A percentile compares a stretch with the other conserved stretches of the same genome.
phyloP scores from a whole-genome alignment of 92 coral and sea anemone genomes.

The Palythoa heliodiscus region DNA sequence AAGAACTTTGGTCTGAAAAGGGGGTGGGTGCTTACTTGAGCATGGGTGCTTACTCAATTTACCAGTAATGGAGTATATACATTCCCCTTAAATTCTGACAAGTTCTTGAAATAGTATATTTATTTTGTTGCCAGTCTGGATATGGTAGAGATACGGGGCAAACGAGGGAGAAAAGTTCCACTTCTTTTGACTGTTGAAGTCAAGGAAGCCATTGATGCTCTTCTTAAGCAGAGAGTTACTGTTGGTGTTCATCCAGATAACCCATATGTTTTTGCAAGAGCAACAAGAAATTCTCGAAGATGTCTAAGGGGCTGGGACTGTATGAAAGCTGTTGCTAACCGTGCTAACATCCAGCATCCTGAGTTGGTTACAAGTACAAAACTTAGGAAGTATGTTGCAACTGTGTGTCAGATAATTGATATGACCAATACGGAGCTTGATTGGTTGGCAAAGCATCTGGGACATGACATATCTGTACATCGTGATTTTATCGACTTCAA shows the following conservation, averaged over 20 bases:
- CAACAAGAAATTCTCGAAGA: conserved; percentile 11
- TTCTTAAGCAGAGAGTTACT: neutral
- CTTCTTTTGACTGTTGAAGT: conserved; percentile 23
- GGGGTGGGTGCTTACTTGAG: neutral
- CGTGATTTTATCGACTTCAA: conserved; percentile 37
- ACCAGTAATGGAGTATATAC: conserved; percentile 3
- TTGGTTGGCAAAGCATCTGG: conserved; percentile 46
- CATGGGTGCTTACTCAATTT: neutral
- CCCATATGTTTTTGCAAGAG: conserved; percentile 36
- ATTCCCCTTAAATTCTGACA: conserved; percentile 3
- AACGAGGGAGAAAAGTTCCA: conserved; percentile 19
- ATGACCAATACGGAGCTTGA: conserved; percentile 25
- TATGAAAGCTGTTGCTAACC: conserved; percentile 1
- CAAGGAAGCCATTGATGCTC: conserved; percentile 1
- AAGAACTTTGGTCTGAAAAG: conserved; percentile 3
- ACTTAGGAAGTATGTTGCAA: conserved; percentile 40
- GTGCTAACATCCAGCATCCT: conserved; percentile 19
- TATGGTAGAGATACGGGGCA: conserved; percentile 28
- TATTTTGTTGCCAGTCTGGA: conserved; percentile 7
- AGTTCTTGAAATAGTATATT: conserved; percentile 1
- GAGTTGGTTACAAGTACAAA: conserved; percentile 42
- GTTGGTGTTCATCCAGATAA: conserved; percentile 9
- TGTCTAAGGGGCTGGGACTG: conserved; percentile 16
- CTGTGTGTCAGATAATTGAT: conserved; percentile 38
- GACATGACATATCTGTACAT: conserved; percentile 39